phyloP scores from a whole-genome alignment of 2,888 invertebrate species.

The Protophormia terraenovae region DNA sequence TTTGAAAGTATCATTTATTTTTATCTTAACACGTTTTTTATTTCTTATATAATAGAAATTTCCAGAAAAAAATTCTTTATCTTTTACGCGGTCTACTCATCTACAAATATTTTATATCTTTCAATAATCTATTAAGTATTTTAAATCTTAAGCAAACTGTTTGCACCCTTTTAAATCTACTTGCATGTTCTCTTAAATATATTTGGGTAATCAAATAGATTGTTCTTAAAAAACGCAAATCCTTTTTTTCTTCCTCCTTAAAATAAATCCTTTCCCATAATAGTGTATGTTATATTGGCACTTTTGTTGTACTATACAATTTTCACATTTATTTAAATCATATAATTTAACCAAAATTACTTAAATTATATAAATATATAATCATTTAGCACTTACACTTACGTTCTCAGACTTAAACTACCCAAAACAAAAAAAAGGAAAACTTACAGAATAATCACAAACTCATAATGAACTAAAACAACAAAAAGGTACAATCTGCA shows the following conservation, averaged over 20 bases:
- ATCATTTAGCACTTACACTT: conserved; percentile 27
- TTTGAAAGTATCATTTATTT: too few relatives aligned
- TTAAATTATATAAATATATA: conserved; percentile 52
- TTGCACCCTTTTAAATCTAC: too few relatives aligned
- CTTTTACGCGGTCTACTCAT: too few relatives aligned
- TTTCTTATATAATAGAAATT: too few relatives aligned
- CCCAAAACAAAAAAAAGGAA: background rate
- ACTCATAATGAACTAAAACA: background rate
- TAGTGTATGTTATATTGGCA: background rate
- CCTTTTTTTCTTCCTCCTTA: background rate
- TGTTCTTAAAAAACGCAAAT: background rate
- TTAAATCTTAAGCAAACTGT: too few relatives aligned
- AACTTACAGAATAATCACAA: conserved; percentile 1
- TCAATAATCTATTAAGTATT: too few relatives aligned
- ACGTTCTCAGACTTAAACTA: background rate
- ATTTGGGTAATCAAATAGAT: background rate
- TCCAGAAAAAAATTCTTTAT: too few relatives aligned
- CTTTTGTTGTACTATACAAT: background rate
- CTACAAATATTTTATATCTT: too few relatives aligned
- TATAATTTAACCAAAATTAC: conserved; percentile 56
- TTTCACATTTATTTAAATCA: conserved; percentile 37
- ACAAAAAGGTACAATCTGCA: background rate
- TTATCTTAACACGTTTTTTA: too few relatives aligned
- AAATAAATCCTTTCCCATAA: background rate
- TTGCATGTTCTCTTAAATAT: too few relatives aligned